A percentile compares a stretch with the other conserved stretches of the same genome.
phyloP scores from a whole-genome alignment of 2,113 vertebrate species.

The Spilogale gracilis region DNA sequence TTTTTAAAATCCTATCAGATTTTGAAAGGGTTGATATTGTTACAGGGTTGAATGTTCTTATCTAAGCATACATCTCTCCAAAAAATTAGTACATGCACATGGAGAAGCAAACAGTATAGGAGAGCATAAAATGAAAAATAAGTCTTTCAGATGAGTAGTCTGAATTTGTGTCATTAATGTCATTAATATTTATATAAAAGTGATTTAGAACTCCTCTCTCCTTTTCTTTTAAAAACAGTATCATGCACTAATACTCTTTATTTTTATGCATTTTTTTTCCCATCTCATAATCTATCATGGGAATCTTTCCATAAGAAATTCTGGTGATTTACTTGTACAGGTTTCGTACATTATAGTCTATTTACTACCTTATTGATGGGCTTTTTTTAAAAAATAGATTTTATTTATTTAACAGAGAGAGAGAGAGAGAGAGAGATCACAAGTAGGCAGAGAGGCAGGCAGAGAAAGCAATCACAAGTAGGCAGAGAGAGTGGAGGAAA shows the following conservation, averaged over 20 bases:
- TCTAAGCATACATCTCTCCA: background rate
- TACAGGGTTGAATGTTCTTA: background rate
- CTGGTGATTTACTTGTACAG: background rate
- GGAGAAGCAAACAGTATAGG: background rate
- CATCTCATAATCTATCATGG: background rate
- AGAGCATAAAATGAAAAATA: background rate
- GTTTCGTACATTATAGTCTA: background rate
- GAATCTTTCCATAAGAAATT: background rate
- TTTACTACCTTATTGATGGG: background rate
- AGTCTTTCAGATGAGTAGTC: background rate
- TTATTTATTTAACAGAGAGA: too few species aligned
- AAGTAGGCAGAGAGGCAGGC: too few species aligned
- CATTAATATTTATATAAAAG: slow-evolving; percentile 14
- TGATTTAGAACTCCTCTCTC: background rate
- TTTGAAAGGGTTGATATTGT: background rate
- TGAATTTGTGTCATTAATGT: background rate
- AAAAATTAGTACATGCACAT: background rate
- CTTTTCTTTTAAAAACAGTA: background rate
- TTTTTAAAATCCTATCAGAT: background rate
- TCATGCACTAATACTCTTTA: background rate
- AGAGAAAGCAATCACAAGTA: too few species aligned
- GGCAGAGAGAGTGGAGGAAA: too few species aligned
- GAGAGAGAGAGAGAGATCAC: too few species aligned
- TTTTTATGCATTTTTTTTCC: background rate
- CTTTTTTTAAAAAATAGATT: background rate